Conservation (phyloP, 2,797 vertebrate species). For the Simalia tracyae region DNA sequence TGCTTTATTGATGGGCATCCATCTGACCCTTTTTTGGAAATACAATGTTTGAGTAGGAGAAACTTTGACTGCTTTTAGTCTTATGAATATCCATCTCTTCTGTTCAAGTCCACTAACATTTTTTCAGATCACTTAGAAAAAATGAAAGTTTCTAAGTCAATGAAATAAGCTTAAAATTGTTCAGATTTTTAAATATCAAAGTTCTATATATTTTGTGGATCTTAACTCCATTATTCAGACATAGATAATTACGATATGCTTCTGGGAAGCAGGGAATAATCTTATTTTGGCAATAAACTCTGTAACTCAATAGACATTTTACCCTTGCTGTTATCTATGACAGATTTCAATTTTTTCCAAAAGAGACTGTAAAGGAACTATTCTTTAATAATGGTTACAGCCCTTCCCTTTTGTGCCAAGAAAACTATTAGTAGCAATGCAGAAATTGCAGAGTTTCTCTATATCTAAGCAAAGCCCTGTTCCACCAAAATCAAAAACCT, state of each 20-base stretch:
- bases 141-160: background rate
- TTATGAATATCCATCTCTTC: background rate
- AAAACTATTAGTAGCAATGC: constrained; percentile 4
- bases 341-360: background rate
- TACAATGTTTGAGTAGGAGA: background rate
- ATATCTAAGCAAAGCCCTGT: background rate
- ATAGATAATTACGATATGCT: background rate
- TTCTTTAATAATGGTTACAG: background rate
- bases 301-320: background rate
- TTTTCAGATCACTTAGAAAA: background rate
- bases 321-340: background rate
- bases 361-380: background rate
- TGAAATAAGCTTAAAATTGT: constrained; percentile 5
- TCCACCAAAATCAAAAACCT: background rate
- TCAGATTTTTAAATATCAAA: background rate
- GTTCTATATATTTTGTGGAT: background rate
- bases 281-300: background rate
- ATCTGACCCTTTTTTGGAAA: background rate
- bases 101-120: background rate
- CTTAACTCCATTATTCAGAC: background rate
- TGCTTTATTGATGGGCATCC: background rate
- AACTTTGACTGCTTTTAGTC: background rate
- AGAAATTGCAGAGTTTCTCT: background rate
- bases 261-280: background rate
- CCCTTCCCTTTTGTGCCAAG: constrained; percentile 23